Percentiles rank a stretch among this genome's conserved stretches.
Evolutionary conservation across 2,797 vertebrate species (phyloP).

Genomic region (Myoxocephalus aenaeus): DNA sequence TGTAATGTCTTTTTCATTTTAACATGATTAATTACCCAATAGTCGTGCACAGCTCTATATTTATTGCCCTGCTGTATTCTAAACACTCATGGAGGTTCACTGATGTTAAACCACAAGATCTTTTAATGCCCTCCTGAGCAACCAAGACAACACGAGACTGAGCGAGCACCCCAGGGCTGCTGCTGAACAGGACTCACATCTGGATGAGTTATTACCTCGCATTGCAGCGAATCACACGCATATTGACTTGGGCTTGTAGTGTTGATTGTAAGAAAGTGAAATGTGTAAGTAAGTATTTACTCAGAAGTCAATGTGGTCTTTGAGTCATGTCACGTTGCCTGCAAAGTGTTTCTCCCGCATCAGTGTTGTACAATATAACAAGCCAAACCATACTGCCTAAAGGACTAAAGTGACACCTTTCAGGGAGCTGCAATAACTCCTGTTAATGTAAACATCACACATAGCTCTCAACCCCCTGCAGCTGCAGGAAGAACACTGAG

Average conservation of each 20-base stretch:
- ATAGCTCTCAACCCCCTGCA: constrained; percentile 64
- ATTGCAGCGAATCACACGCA: constrained; percentile 35
- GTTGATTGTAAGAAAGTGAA: constrained; percentile 20
- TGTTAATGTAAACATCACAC: constrained; percentile 48
- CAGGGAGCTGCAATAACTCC: constrained; percentile 41
- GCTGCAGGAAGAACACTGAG: constrained; percentile 46
- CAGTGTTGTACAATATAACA: background rate
- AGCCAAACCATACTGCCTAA: background rate
- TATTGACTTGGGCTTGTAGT: constrained; percentile 27
- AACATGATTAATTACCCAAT: constrained; percentile 28
- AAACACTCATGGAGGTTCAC: constrained; percentile 53
- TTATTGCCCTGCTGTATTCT: constrained; percentile 49
- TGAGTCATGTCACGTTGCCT: background rate
- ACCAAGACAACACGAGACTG: constrained; percentile 60
- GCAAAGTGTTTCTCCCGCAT: constrained; percentile 17
- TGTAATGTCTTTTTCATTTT: constrained; percentile 35
- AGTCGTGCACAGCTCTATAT: constrained; percentile 27
- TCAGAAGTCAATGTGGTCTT: constrained; percentile 5
- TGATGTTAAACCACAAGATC: constrained; percentile 59
- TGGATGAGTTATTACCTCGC: constrained; percentile 34
- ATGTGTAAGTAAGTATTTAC: constrained; percentile 8
- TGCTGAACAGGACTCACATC: constrained; percentile 33
- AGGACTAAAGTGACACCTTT: constrained; percentile 1
- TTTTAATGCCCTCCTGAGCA: constrained; percentile 69
- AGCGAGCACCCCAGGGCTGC: constrained; percentile 34